phyloP scores from a whole-genome alignment of 1,140 invertebrate genomes.

The Cepaea nemoralis region DNA sequence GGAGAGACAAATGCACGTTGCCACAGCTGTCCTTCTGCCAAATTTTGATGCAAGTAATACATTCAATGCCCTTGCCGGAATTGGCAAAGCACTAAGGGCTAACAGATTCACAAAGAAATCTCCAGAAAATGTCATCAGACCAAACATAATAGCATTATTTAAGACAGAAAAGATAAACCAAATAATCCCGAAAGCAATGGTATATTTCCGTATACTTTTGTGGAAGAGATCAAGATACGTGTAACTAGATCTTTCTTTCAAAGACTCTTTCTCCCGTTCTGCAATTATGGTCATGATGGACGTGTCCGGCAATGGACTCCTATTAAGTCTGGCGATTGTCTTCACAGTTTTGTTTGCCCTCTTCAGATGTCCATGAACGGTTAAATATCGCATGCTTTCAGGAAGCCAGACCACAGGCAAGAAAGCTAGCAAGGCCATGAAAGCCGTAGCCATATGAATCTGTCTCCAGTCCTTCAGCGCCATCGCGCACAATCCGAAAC shows the following conservation, averaged over 20 bases:
- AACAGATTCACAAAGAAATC: slow-evolving; percentile 13
- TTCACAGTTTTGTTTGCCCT: not conserved
- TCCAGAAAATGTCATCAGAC: not conserved
- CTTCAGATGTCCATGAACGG: not conserved
- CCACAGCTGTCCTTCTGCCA: not conserved
- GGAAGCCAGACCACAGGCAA: not conserved
- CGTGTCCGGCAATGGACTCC: not conserved
- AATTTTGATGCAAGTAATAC: not conserved
- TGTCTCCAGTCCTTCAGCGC: not conserved
- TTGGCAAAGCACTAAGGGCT: not conserved
- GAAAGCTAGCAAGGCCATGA: not conserved
- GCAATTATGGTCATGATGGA: not conserved
- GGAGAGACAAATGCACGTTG: not conserved
- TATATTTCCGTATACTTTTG: not conserved
- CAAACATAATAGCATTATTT: not conserved
- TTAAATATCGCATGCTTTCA: not conserved
- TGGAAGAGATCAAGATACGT: not conserved
- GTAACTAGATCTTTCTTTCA: not conserved
- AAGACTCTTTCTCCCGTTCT: not conserved
- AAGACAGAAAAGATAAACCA: not conserved
- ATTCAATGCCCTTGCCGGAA: not conserved
- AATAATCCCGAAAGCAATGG: no score
- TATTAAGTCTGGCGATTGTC: not conserved
- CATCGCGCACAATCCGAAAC: not conserved
- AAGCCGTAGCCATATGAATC: not conserved